Evolutionary conservation across 2,797 vertebrate genomes (phyloP).

Genomic region (Onychomys leucogaster): DNA sequence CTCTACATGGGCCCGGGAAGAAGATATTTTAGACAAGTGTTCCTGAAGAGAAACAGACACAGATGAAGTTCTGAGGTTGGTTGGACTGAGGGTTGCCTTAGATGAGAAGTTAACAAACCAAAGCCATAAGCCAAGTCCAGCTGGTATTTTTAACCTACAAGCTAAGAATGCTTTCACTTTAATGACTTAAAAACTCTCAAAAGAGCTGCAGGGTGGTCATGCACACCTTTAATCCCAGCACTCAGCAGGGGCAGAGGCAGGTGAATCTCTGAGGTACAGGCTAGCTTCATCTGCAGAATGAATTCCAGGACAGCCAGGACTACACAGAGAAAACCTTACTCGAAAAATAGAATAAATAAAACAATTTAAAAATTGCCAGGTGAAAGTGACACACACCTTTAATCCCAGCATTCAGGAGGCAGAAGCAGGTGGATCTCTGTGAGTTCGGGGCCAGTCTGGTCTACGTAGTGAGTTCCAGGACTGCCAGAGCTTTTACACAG

Average conservation of each 20-base stretch:
- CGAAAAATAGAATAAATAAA: neutral
- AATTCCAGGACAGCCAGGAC: neutral
- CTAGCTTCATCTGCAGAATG: too few relatives aligned
- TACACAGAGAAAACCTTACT: neutral
- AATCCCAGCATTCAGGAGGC: neutral
- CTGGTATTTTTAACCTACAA: neutral
- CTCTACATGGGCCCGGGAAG: neutral
- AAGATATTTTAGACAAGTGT: neutral
- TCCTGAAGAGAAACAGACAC: neutral
- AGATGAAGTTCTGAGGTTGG: neutral
- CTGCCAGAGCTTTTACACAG: neutral
- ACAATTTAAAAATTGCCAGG: neutral
- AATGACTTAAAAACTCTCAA: neutral
- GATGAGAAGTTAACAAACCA: neutral
- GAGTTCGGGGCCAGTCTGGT: neutral
- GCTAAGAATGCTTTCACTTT: conserved; percentile 11
- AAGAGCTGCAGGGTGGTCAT: neutral
- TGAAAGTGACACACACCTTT: neutral
- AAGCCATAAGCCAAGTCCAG: neutral
- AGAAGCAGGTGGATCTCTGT: neutral
- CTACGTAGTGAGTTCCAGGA: neutral
- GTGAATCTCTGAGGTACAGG: neutral
- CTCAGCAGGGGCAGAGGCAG: neutral
- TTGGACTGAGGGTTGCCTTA: neutral
- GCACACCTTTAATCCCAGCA: too few relatives aligned